Base-by-base conservation (phyloP, 2,888 invertebrate genomes). In the Mellilla xanthometata region DNA sequence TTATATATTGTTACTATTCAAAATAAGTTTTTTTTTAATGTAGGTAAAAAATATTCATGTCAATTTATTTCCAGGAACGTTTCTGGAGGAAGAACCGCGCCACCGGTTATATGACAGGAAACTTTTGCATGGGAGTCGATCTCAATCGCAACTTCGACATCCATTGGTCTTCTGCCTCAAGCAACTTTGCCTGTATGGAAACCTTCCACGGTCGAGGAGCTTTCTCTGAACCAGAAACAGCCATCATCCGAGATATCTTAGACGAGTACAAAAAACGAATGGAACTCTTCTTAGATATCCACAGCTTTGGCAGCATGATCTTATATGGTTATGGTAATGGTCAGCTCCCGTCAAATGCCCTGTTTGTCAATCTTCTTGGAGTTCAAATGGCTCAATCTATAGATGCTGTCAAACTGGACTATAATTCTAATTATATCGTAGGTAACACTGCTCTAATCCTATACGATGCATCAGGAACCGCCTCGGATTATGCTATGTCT, bases 121-220 rank as follows among this genome's bases (percentile, higher is more conserved):
- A 60, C 29, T 0, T 68, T 7, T 95, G 95, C 63, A 50, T 64
- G 1, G 95, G 95, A 1, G 92, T 92, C 0, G 95, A 95, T 66
- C 91, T 92, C 0, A 95, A 95, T 73, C 85, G 95, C 5, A 95
- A 95, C 76, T 95, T 94, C 62, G 94, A 90, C 40, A 85, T 90
- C 57, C 83, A 92, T 56, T 95, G 94, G 94, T 92, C 91, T 1
- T 70, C 84, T 5, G 69, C 66, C 1, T 80, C 81, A 19, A 91
- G 91, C 58, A 65, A 48, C 32, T 52, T 76, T 27, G 90, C 78
- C 2, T 95, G 95, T 68, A 62, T 70, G 0, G 92, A 93, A 0
- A 91, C 84, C 1, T 95, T 86, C 78, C 91, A 91, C 15, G 95
- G 95, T 0, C 65, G 78, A 0, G 53, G 60, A 0, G 67, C 93